Conservation (phyloP, 2,888 invertebrate species). For the Kuschelorhynchus macadamiae region DNA sequence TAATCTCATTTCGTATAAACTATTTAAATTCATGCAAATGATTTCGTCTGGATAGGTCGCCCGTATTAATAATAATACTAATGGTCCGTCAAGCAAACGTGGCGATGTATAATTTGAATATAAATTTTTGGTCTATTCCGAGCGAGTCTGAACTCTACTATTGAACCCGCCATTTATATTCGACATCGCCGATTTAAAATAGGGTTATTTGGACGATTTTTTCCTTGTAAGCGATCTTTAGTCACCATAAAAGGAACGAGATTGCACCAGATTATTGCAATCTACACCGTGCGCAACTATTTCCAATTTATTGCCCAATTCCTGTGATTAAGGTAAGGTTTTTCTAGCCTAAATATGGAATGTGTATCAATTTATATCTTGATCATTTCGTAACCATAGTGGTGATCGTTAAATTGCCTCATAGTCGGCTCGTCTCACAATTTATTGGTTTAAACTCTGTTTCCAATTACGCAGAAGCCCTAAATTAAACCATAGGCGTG, state of each 20-base stretch:
- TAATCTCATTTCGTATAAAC: conserved; percentile 48
- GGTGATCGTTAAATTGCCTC: no score
- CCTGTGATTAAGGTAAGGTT: neutral
- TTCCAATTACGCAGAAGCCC: no score
- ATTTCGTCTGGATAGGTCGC: conserved; percentile 46
- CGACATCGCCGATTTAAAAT: conserved; percentile 24
- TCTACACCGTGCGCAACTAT: conserved; percentile 5
- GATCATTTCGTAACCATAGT: conserved; percentile 4
- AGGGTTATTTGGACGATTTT: conserved; percentile 35
- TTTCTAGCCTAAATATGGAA: neutral
- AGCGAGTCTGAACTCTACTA: conserved; percentile 21
- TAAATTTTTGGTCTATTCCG: conserved; percentile 36
- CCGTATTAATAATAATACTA: conserved; percentile 49
- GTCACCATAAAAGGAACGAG: conserved; percentile 18
- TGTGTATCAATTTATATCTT: neutral
- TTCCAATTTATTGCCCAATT: conserved; percentile 18
- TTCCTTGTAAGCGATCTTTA: conserved; percentile 19
- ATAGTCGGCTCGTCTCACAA: no score
- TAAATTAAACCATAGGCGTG: no score
- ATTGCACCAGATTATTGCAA: conserved; percentile 40
- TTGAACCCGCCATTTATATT: conserved; percentile 35
- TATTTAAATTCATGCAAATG: conserved; percentile 50
- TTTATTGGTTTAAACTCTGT: no score
- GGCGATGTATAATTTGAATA: conserved; percentile 45
- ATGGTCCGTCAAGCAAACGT: conserved; percentile 43